These are phyloP conservation scores for Pachyrhynchus sulphureomaculatus DNA, from an alignment of 1,140 invertebrate species.

Conservation along the genomic window DNA sequence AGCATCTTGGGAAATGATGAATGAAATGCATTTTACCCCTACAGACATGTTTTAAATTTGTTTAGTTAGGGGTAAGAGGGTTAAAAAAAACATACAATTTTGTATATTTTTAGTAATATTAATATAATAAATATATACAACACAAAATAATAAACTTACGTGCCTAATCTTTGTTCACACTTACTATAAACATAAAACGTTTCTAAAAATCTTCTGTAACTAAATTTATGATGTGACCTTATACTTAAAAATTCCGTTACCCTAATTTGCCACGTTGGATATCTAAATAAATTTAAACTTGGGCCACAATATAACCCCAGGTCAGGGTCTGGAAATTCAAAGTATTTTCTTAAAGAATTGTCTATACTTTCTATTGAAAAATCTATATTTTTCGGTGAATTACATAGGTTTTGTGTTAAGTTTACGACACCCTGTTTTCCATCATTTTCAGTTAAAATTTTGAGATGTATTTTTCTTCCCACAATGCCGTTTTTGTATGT, in stretches of 20 bases:
- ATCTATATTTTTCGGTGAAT: slow-evolving; percentile 47
- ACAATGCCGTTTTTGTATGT: slow-evolving; percentile 59
- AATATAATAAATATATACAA: slow-evolving; percentile 26
- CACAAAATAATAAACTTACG: slow-evolving; percentile 51
- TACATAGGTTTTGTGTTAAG: slow-evolving; percentile 48
- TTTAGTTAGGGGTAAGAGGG: too few relatives aligned
- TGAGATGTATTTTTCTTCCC: slow-evolving; percentile 53
- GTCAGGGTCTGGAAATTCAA: slow-evolving; percentile 66
- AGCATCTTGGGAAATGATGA: too few relatives aligned
- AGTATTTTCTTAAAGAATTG: slow-evolving; percentile 53
- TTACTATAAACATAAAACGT: slow-evolving; percentile 61
- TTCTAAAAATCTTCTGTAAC: slow-evolving; percentile 57
- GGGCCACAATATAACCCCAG: slow-evolving; percentile 63
- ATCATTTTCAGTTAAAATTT: slow-evolving; percentile 55
- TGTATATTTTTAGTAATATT: too few relatives aligned
- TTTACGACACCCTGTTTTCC: slow-evolving; percentile 58
- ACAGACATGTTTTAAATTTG: too few relatives aligned
- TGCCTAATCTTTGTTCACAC: slow-evolving; percentile 69
- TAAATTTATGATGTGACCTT: slow-evolving; percentile 56
- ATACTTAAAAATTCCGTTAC: slow-evolving; percentile 68
- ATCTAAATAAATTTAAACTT: slow-evolving; percentile 59
- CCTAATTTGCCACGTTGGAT: slow-evolving; percentile 71
- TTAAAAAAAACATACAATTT: too few relatives aligned
- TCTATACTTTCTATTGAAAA: slow-evolving; percentile 55
- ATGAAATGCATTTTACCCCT: too few relatives aligned